Base-by-base conservation (phyloP, 1,140 invertebrate genomes). In the Anastrepha ludens region DNA sequence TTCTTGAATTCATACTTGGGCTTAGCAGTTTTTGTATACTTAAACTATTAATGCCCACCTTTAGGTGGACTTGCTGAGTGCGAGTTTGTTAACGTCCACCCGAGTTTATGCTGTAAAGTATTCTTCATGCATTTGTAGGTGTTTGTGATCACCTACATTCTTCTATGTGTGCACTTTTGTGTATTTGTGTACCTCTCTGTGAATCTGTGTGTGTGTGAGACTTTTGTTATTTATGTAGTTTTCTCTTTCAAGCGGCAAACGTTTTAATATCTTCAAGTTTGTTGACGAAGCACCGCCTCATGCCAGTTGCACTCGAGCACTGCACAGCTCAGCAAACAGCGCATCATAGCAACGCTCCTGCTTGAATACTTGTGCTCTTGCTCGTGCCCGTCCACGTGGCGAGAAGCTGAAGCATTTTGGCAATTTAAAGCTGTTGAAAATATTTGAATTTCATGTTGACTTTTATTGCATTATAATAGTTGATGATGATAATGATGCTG, bases 391-490 rank as follows among this genome's bases (percentile, higher is more conserved):
- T 29, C 29, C 29, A 29, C 29, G 29, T 55, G 44, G 47, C 20
- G 47, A 29, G 74, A 29, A 58, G 47, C 47, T 81, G 47, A 81
- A 50, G 41, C 74, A 81, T 81, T 81, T 81, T 81, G 74, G 74
- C 47, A 81, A 81, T 81, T 55, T 81, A 81, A 81, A 81, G 74
- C 74, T 81, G 74, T 50, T 81, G 74, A 81, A 81, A 81, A 81
- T 81, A 81, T 81, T 81, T 81, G 74, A 81, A 81, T 81, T 81
- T 81, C 55, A 81, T 81, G 47, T 81, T 81, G 74, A 81, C 74
- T 81, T 81, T 81, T 81, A 81, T 81, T 81, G 74, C 74, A 81
- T 81, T 81, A 81, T 81, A 81, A 81, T 81, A 81, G 74, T 55
- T 81, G 74, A 55, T 55, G 74, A 81, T 81, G 74, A 47, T 81